Evolutionary conservation across 2,797 vertebrate species (phyloP).

Genomic region (Lates japonicus): DNA sequence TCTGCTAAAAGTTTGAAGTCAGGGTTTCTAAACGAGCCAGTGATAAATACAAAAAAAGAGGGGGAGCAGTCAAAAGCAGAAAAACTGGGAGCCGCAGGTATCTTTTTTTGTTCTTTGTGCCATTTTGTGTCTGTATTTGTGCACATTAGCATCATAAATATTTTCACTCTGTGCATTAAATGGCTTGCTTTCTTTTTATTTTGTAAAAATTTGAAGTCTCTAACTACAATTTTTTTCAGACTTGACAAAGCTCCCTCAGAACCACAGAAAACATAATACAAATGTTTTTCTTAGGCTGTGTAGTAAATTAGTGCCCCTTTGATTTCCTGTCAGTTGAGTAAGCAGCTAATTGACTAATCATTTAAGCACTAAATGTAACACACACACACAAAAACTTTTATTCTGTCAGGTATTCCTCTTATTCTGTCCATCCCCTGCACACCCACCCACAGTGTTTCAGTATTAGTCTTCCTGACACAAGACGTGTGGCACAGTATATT

Average conservation of each 20-base stretch:
- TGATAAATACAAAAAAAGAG: background rate
- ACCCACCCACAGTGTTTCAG: background rate
- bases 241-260: too few species aligned
- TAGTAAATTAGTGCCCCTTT: background rate
- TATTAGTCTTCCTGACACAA: slow-evolving; percentile 19
- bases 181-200: too few species aligned
- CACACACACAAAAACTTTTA: background rate
- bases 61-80: too few species aligned
- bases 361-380: background rate
- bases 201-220: background rate
- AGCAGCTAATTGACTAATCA: too few species aligned
- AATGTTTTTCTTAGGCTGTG: too few species aligned
- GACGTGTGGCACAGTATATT: slow-evolving; percentile 7
- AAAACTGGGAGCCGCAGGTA: background rate
- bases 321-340: background rate
- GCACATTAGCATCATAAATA: background rate
- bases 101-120: background rate
- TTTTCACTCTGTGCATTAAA: background rate
- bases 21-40: background rate
- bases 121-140: background rate
- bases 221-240: background rate
- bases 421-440: background rate
- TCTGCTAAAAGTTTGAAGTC: background rate
- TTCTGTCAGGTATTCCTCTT: background rate
- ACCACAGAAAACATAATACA: too few species aligned